Evolutionary conservation across 2,888 invertebrate species (phyloP), one percentile per base, ranked within the genome.

Genomic region (Drosophila affinis): DNA sequence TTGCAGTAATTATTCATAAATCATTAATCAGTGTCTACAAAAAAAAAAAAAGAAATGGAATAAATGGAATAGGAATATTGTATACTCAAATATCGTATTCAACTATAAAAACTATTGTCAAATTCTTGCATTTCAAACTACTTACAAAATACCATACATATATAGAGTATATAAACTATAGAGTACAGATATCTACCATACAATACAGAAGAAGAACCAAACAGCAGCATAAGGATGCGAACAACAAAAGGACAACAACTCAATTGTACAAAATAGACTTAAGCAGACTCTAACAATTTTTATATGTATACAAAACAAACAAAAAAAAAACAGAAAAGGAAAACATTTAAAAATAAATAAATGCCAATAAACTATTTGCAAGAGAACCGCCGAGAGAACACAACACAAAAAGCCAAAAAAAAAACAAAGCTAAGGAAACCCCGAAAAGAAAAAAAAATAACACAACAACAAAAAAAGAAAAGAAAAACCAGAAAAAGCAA

Each of bases 241-340:
- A 82, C 72, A 78, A 80, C 84, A 78, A 86, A 73, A 81, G 14
- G 84, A 88, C 86, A 82, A 88, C 89, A 89, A 89, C 79, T 77
- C 77, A 76, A 89, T 88, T 88, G 88, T 89, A 88, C 89, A 89
- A 89, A 88, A 87, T 88, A 88, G 77, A 32, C 71, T 49, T 88
- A 88, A 89, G 88, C 82, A 76, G 74, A 76, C 76, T 39, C n/a
- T n/a, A 39, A 72, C 61, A 72, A 53, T 81, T 74, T 79, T 74
- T 76, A 81, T 79, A 82, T 67, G 84, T 61, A 69, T 62, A 67
- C 64, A 68, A 75, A 60, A 21, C 21, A 0, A 21, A 21, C 72
- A 58, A 60, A 69, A 39, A 53, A 68, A 68, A 75, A 60, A 21
- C 21, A 2, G 3, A 21, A 75, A 58, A 60, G 67, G 29, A 53